Evolutionary conservation across 1,140 invertebrate species (phyloP), one percentile per base, ranked within the genome.

Genomic region (Cylas formicarius): DNA sequence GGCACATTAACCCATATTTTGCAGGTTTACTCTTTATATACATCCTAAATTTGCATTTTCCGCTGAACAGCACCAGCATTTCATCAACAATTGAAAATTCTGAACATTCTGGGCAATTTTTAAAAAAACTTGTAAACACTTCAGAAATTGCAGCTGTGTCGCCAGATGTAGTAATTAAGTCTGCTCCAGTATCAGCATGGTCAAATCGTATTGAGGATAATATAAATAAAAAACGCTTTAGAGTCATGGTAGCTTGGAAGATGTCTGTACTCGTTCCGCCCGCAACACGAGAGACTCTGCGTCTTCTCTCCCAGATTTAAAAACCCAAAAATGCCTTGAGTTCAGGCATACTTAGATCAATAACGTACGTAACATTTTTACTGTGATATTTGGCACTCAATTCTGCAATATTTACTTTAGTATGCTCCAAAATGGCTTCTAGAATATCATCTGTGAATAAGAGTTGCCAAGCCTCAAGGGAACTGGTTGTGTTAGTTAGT

Each of bases 161-260:
- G 24, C 44, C 27, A 22, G 27, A 17, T 19, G 38, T 11, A 16
- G 27, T 11, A 9, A 41, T 29, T 40, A 28, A 41, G n/a, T 32
- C 43, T 18, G 36, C 37, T 31, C 24, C 18, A 13, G 17, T 41
- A 19, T 52, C 33, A 9, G 24, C 19, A 36, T 47, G 20, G 22
- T 50, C 48, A 27, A 50, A 47, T 17, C 44, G 33, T 14, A 50
- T 20, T 17, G 13, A 26, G 19, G 11, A n/a, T 14, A 50, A 24
- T 10, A 50, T 19, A 40, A 46, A 46, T 8, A 23, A 26, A 2
- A 45, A 50, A 13, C 48, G 11, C 14, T 24, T 24, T 14, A 47
- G 17, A 20, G 44, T 28, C 43, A 50, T 50, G 1, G 37, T 50
- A 7, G 26, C 32, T 8, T 44, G 23, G 40, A 50, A 47, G 13